Evolutionary conservation across 2,888 invertebrate genomes (phyloP).

Genomic region (Resseliella maxima): DNA sequence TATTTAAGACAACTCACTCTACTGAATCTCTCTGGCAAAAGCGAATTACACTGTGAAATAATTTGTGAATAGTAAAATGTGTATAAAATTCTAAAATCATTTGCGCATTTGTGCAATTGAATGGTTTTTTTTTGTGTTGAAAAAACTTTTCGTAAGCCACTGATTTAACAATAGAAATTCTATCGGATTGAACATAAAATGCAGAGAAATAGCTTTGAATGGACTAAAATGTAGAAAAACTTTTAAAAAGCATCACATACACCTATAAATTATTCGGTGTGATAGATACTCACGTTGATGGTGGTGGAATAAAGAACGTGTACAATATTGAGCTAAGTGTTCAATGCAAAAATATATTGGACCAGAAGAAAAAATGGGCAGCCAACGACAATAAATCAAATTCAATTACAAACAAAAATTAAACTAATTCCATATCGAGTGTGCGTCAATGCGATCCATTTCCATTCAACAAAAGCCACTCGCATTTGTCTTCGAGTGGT

Average conservation of each 20-base stretch:
- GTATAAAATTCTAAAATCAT: constrained; percentile 18
- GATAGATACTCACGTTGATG: neutral
- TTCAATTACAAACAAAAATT: constrained; percentile 55
- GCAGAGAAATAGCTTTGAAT: neutral
- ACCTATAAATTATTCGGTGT: constrained; percentile 52
- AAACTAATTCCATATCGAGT: constrained; percentile 39
- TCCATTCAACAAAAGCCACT: constrained; percentile 21
- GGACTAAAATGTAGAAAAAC: constrained; percentile 5
- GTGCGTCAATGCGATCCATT: constrained; percentile 36
- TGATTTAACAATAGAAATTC: constrained; percentile 21
- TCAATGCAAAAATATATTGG: neutral
- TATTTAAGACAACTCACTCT: no score
- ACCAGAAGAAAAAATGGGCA: neutral
- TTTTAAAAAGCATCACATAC: constrained; percentile 6
- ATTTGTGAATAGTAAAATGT: neutral
- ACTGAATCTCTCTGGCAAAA: no score
- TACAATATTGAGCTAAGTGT: neutral
- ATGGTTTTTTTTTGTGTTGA: neutral
- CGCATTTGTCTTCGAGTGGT: neutral
- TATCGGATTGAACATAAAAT: neutral
- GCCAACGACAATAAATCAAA: constrained; percentile 45
- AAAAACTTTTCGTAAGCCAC: neutral
- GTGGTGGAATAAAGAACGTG: neutral
- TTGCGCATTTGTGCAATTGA: constrained; percentile 24
- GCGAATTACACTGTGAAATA: neutral